Conservation (phyloP, 1,140 invertebrate species). For the Drosophila sechellia region DNA sequence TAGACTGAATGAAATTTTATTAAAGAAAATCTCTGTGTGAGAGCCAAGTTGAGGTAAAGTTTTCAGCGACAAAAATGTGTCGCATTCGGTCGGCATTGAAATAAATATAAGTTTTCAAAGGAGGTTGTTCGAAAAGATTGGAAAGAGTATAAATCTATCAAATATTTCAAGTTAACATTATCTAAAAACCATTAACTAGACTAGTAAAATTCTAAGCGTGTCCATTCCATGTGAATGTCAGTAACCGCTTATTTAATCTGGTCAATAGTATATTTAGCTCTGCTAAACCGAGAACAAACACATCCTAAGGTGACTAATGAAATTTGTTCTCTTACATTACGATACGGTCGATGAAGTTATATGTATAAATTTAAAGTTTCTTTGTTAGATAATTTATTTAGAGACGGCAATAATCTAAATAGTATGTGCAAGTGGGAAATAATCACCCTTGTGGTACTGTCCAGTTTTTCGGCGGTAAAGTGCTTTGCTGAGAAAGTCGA, state of each 20-base stretch:
- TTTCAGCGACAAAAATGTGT: constrained; percentile 43
- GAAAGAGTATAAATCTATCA: not conserved
- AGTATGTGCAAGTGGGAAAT: constrained; percentile 2
- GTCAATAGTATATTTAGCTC: no score
- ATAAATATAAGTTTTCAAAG: constrained; percentile 31
- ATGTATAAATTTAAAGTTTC: no score
- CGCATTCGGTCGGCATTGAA: constrained; percentile 39
- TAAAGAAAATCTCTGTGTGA: constrained; percentile 76
- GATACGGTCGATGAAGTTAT: no score
- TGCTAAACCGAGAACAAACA: no score
- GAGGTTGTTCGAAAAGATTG: constrained; percentile 12
- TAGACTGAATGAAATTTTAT: constrained; percentile 66
- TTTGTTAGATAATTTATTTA: not conserved
- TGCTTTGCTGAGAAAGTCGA: not conserved
- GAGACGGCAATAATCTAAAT: not conserved
- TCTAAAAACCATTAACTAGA: no score
- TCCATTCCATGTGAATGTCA: no score
- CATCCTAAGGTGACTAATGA: not conserved
- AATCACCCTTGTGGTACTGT: not conserved
- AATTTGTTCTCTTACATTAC: not conserved
- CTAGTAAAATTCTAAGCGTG: no score
- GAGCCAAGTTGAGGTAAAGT: constrained; percentile 28
- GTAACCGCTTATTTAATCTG: no score
- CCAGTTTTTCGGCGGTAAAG: not conserved
- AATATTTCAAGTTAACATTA: not conserved